phyloP scores from a whole-genome alignment of 2,797 vertebrate species.

The Prunella strophiata region DNA sequence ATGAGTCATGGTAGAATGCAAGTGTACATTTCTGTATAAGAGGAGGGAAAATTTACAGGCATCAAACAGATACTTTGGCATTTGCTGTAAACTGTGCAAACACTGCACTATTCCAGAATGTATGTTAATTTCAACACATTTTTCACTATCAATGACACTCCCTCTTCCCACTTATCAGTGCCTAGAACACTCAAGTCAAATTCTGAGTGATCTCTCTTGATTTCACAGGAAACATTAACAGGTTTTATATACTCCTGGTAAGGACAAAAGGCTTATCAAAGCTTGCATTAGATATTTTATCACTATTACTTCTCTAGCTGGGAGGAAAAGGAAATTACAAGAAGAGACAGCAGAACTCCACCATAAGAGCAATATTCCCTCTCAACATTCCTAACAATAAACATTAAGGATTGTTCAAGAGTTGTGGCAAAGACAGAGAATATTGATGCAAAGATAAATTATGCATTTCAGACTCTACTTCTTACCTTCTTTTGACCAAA shows the following conservation, averaged over 20 bases:
- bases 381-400: background rate
- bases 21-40: background rate
- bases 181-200: background rate
- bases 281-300: background rate
- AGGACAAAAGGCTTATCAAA: background rate
- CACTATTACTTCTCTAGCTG: background rate
- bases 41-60: background rate
- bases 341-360: background rate
- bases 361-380: background rate
- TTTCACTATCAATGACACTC: background rate
- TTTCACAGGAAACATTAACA: background rate
- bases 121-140: background rate
- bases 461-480: background rate
- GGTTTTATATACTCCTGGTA: background rate
- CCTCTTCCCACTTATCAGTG: background rate
- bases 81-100: background rate
- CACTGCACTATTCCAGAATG: background rate
- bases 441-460: background rate
- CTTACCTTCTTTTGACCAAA: background rate
- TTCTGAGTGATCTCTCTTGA: background rate
- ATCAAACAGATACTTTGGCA: background rate
- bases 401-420: background rate
- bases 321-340: background rate
- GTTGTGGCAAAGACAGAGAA: background rate
- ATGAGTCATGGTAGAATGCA: background rate